A percentile compares a stretch with the other conserved stretches of the same genome.
These are phyloP conservation scores for Drosophila lacteicornis DNA, from an alignment of 1,140 invertebrate genomes.

Conservation along the genomic window DNA sequence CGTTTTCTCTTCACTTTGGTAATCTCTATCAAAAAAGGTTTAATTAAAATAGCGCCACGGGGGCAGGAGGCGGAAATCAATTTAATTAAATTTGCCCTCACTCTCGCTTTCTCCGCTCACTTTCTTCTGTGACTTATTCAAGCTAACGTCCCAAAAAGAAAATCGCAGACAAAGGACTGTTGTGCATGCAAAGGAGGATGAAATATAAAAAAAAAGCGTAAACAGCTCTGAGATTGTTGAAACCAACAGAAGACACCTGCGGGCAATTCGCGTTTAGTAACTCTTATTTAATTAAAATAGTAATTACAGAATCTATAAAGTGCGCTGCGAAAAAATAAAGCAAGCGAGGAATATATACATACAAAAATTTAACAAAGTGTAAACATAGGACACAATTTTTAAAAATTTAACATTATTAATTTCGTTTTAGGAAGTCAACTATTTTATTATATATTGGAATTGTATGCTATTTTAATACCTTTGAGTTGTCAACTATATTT, in stretches of 20 bases:
- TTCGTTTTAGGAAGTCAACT: too few relatives aligned
- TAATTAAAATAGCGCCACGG: slow-evolving; percentile 38
- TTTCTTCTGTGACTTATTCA: slow-evolving; percentile 34
- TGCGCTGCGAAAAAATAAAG: background rate
- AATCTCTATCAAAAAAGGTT: slow-evolving; percentile 35
- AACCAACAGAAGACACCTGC: slow-evolving; percentile 40
- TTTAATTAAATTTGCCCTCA: slow-evolving; percentile 54
- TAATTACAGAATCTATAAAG: slow-evolving; percentile 6
- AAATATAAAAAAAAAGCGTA: slow-evolving; percentile 6
- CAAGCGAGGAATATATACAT: too few relatives aligned
- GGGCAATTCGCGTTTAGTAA: slow-evolving; percentile 36
- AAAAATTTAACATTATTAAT: too few relatives aligned
- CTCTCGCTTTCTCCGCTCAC: slow-evolving; percentile 27
- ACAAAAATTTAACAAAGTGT: too few relatives aligned
- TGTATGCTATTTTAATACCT: too few relatives aligned
- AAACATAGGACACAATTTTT: too few relatives aligned
- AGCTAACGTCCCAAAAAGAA: background rate
- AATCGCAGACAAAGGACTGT: slow-evolving; percentile 45
- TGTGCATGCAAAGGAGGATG: slow-evolving; percentile 7
- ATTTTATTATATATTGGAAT: too few relatives aligned
- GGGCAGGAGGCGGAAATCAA: slow-evolving; percentile 28
- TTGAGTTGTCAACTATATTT: too few relatives aligned
- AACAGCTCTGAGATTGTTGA: slow-evolving; percentile 20
- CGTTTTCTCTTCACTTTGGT: background rate
- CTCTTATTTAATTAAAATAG: slow-evolving; percentile 65